phyloP scores from a whole-genome alignment of 2,113 vertebrate species.

The Cnemophilus loriae region DNA sequence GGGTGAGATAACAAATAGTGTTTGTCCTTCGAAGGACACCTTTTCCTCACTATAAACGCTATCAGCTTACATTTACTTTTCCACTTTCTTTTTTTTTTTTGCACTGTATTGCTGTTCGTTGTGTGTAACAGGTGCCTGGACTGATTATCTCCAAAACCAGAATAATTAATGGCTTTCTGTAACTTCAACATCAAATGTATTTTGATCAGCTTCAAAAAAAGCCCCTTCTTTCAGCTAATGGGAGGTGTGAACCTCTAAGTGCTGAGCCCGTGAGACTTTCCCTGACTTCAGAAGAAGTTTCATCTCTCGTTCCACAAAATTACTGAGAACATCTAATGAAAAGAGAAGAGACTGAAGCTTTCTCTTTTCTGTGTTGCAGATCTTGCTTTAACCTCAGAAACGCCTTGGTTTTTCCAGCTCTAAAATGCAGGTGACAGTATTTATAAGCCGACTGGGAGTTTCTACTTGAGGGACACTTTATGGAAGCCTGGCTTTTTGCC shows the following conservation, averaged over 20 bases:
- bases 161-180: conserved; percentile 11
- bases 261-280: not conserved
- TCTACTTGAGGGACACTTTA: not conserved
- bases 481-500: conserved; percentile 4
- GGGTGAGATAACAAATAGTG: not conserved
- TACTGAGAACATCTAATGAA: not conserved
- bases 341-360: not conserved
- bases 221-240: not conserved
- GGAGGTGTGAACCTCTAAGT: not conserved
- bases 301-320: not conserved
- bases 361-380: not conserved
- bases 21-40: not conserved
- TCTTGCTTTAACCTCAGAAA: not conserved
- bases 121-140: not conserved
- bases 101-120: not conserved
- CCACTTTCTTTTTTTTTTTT: not conserved
- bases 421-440: not conserved
- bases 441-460: not conserved
- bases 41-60: not conserved
- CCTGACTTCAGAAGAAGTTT: conserved; percentile 20
- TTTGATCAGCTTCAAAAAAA: conserved; percentile 12
- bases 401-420: not conserved
- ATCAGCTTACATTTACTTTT: not conserved
- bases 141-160: not conserved
- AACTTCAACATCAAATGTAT: not conserved